A percentile compares a stretch with the other conserved stretches of the same genome.
Conservation (phyloP, 2,113 vertebrate species). For the Embiotoca jacksoni region DNA sequence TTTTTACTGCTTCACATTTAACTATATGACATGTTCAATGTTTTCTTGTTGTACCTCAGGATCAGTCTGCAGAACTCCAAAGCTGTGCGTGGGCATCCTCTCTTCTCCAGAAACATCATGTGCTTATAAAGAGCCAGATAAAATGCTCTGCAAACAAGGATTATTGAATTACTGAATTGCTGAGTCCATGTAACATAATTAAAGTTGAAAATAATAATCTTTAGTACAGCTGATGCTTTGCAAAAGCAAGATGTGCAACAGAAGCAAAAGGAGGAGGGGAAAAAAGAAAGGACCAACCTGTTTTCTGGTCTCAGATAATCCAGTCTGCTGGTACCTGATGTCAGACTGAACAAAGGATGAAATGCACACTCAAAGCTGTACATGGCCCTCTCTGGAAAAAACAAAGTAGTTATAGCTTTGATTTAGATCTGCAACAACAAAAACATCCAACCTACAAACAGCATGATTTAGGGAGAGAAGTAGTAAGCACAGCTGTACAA, state of each 20-base stretch:
- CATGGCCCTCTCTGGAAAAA: slow-evolving; percentile 89
- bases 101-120: slow-evolving; percentile 95
- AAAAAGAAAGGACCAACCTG: slow-evolving; percentile 83
- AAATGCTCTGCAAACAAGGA: slow-evolving; percentile 88
- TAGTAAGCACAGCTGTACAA: neutral
- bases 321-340: slow-evolving; percentile 90
- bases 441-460: too few relatives aligned
- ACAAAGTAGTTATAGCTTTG: neutral
- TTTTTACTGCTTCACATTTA: too few relatives aligned
- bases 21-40: neutral
- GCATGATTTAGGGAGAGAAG: too few relatives aligned
- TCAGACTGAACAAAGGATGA: slow-evolving; percentile 96
- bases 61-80: slow-evolving; percentile 97
- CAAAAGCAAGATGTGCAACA: slow-evolving; percentile 1
- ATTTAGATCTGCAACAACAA: too few relatives aligned
- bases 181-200: slow-evolving; percentile 18
- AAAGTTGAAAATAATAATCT: neutral
- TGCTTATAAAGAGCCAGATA: slow-evolving; percentile 97
- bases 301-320: slow-evolving; percentile 95
- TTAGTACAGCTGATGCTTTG: neutral
- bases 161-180: slow-evolving; percentile 17
- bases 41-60: slow-evolving; percentile 85
- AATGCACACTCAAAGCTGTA: slow-evolving; percentile 97
- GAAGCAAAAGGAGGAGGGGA: neutral
- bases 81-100: slow-evolving; percentile 95